Base-by-base conservation (phyloP, 2,888 invertebrate genomes). In the Danaus chrysippus region DNA sequence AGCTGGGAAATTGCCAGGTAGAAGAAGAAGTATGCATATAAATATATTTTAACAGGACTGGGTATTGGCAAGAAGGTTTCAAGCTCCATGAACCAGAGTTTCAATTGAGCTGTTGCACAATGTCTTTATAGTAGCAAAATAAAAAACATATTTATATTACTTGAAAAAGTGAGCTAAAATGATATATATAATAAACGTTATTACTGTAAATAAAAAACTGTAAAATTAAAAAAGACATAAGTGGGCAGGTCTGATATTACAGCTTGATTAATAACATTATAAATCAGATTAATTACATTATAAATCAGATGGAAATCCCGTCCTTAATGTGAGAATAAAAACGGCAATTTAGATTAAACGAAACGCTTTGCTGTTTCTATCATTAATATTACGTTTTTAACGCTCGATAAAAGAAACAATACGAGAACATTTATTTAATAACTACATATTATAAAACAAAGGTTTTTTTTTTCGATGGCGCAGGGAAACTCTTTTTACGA, bases 231-330 rank as follows among this genome's bases (percentile, higher is more conserved):
- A 76, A 77, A 72, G 75, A 84, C 79, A 84, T 84, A 84, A 84
- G 84, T 84, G 83, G 83, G 68, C 70, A 56, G 65, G 65, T 62
- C 76, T 83, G 83, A 83, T 83, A 84, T 83, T 83, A 79, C 82
- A 83, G 79, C 77, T 74, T 83, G 82, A 84, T 84, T 81, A 83
- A 84, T 84, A 81, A 78, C 81, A 79, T 78, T 79, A 79, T 84
- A 82, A 83, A 82, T n/a, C n/a, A n/a, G n/a, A n/a, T n/a, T n/a
- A n/a, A n/a, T n/a, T n/a, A n/a, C n/a, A n/a, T n/a, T n/a, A n/a
- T n/a, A n/a, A n/a, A n/a, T 84, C 82, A 82, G 72, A 61, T 61
- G 72, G 66, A 73, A 73, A 77, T 77, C 75, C 74, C 75, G 72
- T 73, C 64, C 73, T 76, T 78, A 75, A 74, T 78, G 77, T 72